Evolutionary conservation across 2,888 invertebrate species (phyloP).

Genomic region (Stomorhina lunata): DNA sequence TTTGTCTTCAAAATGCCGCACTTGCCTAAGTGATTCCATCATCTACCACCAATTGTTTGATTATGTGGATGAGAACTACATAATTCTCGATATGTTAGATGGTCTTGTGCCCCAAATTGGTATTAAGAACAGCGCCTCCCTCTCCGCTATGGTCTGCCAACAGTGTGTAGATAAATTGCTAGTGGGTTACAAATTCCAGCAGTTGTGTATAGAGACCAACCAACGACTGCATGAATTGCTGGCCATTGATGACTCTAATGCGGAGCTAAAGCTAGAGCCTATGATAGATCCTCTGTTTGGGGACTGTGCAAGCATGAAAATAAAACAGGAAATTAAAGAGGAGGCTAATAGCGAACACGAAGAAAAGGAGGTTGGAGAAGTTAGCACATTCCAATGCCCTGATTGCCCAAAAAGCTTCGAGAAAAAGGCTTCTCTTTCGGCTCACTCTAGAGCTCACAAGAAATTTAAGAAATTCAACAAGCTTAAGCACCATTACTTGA

Average conservation of each 20-base stretch:
- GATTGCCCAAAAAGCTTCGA: conserved; percentile 80
- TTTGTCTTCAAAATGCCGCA: conserved; percentile 48
- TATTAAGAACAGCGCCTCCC: conserved; percentile 27
- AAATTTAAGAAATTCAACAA: conserved; percentile 25
- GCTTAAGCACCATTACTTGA: background rate
- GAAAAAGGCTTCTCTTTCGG: conserved; percentile 79
- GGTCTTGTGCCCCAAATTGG: conserved; percentile 51
- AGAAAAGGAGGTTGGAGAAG: conserved; percentile 3
- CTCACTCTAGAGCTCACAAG: conserved; percentile 80
- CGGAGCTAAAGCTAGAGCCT: conserved; percentile 28
- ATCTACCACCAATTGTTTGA: conserved; percentile 44
- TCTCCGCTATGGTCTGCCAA: conserved; percentile 43
- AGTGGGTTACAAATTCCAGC: conserved; percentile 81
- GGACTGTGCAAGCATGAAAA: conserved; percentile 21
- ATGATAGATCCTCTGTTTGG: conserved; percentile 46
- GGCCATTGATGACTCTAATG: conserved; percentile 7
- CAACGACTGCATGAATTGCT: conserved; percentile 72
- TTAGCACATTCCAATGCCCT: conserved; percentile 76
- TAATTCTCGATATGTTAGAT: conserved; percentile 55
- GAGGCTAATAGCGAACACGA: background rate
- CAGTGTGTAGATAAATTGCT: conserved; percentile 81
- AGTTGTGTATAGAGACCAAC: conserved; percentile 80
- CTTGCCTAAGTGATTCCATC: conserved; percentile 41
- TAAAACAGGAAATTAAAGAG: conserved; percentile 51
- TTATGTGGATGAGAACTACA: conserved; percentile 56